Conservation (phyloP, 2,797 vertebrate genomes). For the Cryptoblepharus egeriae region DNA sequence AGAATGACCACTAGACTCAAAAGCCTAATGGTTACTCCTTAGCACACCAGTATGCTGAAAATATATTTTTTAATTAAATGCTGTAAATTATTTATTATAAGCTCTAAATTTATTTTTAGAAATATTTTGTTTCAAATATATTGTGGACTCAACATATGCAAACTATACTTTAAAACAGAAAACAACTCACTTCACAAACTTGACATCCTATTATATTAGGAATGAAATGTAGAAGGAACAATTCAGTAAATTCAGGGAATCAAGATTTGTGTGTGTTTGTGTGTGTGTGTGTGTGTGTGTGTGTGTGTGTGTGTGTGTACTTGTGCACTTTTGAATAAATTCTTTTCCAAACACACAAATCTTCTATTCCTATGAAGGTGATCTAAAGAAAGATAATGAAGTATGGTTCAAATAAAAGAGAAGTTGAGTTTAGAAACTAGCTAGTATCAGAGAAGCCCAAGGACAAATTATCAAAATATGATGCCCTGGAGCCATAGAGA, state of each 20-base stretch:
- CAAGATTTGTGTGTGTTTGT: not conserved
- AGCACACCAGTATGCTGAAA: not conserved
- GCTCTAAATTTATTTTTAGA: not conserved
- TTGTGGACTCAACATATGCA: not conserved
- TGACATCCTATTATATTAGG: not conserved
- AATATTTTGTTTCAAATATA: not conserved
- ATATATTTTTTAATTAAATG: no score
- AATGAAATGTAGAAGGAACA: constrained; percentile 9
- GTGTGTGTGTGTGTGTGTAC: not conserved
- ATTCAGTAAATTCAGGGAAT: constrained; percentile 4
- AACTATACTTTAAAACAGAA: not conserved
- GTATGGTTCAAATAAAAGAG: not conserved
- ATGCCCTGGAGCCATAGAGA: constrained; percentile 41
- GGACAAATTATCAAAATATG: constrained; percentile 34
- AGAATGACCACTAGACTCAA: no score
- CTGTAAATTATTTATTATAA: no score
- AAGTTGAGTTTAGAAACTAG: constrained; percentile 15
- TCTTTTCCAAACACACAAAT: not conserved
- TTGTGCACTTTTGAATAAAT: not conserved
- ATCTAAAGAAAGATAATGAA: not conserved
- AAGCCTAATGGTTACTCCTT: not conserved
- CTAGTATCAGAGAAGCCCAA: constrained; percentile 22
- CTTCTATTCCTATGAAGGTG: not conserved
- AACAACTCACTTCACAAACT: not conserved
- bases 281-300: not conserved